Conservation (phyloP, 2,888 invertebrate genomes). For the Himalopsyche kuldschensis region DNA sequence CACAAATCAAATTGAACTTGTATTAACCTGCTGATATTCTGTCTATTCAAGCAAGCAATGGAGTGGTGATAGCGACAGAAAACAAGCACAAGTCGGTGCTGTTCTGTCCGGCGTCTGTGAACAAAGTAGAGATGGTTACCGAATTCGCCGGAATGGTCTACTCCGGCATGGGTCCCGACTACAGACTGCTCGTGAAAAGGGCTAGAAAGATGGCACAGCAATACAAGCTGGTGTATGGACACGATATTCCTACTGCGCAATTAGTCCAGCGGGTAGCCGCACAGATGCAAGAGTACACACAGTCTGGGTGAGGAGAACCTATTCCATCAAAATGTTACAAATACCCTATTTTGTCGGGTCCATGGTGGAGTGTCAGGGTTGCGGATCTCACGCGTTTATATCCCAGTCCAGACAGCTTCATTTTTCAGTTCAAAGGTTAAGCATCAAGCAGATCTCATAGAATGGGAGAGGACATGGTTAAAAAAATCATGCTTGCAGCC, state of each 20-base stretch:
- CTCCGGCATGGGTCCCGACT: constrained; percentile 93
- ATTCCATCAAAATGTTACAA: background rate
- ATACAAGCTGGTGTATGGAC: constrained; percentile 87
- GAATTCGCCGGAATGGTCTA: constrained; percentile 98
- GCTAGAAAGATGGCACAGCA: constrained; percentile 96
- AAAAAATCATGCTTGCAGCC: too few species aligned
- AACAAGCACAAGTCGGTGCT: constrained; percentile 97
- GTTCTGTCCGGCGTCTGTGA: constrained; percentile 95
- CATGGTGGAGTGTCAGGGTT: too few species aligned
- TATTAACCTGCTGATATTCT: too few species aligned
- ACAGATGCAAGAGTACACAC: constrained; percentile 99
- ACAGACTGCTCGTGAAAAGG: constrained; percentile 83
- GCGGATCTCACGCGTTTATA: too few species aligned
- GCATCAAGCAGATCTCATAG: too few species aligned
- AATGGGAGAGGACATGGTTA: too few species aligned
- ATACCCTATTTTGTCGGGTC: too few species aligned
- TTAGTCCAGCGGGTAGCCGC: constrained; percentile 94
- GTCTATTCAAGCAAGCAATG: constrained; percentile 80
- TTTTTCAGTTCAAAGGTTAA: too few species aligned
- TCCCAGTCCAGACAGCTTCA: too few species aligned
- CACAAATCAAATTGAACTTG: too few species aligned
- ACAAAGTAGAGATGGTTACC: constrained; percentile 95
- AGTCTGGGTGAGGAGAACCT: constrained; percentile 76
- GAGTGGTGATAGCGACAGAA: constrained; percentile 97
- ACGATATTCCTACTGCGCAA: constrained; percentile 95